Percentiles rank a stretch among this genome's conserved stretches.
Conservation (phyloP, 2,113 vertebrate species). For the Anser cygnoides region DNA sequence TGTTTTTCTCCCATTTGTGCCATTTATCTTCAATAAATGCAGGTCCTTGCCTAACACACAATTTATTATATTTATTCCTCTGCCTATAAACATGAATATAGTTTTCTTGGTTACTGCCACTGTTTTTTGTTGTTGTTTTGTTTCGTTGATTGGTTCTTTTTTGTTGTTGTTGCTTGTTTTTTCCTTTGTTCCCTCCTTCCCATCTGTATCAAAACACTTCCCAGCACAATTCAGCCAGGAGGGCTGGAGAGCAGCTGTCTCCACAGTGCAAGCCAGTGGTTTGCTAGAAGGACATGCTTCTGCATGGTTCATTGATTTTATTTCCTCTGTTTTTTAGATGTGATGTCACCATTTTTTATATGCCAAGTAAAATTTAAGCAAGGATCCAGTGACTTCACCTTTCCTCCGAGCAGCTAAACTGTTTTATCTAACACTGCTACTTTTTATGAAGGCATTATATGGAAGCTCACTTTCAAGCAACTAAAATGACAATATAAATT, state of each 20-base stretch:
- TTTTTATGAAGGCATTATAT: conserved; percentile 10
- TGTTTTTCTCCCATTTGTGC: not conserved
- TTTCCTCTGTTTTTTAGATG: not conserved
- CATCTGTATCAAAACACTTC: conserved; percentile 42
- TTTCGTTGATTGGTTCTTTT: no score
- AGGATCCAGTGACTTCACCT: not conserved
- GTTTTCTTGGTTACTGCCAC: not conserved
- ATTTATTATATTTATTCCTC: conserved; percentile 10
- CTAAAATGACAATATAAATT: conserved; percentile 29
- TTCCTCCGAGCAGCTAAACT: not conserved
- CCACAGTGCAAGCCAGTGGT: conserved; percentile 28
- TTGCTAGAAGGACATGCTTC: conserved; percentile 57
- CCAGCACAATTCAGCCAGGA: conserved; percentile 64
- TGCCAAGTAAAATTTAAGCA: not conserved
- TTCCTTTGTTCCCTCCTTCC: conserved; percentile 35
- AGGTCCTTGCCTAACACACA: not conserved
- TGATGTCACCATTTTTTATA: not conserved
- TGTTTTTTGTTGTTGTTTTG: not conserved
- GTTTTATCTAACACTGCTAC: not conserved
- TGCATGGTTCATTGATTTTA: conserved; percentile 24
- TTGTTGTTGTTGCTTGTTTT: not conserved
- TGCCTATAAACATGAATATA: not conserved
- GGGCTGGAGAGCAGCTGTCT: conserved; percentile 73
- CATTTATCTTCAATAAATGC: not conserved
- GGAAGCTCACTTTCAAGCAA: conserved; percentile 20